These are phyloP conservation scores for Lepilemur ruficaudatus DNA, from an alignment of 2,797 vertebrate species.

Conservation along the genomic window DNA sequence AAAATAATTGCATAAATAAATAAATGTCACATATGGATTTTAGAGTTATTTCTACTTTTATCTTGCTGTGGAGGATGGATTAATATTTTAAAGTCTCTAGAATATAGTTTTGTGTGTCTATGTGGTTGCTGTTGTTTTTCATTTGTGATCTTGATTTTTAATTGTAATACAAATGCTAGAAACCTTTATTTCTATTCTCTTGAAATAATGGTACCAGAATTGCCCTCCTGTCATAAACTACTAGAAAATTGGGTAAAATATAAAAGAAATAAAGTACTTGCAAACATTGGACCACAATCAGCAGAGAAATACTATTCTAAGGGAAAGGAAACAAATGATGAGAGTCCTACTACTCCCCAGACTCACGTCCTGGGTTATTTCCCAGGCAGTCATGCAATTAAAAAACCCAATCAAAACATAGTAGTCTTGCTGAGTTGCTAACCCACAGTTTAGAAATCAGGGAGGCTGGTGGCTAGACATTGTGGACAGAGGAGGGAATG, in stretches of 20 bases:
- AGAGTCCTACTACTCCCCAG: background rate
- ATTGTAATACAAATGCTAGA: background rate
- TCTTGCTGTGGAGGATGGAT: background rate
- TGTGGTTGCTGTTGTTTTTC: background rate
- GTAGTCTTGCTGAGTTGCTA: background rate
- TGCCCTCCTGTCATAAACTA: background rate
- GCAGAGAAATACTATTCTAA: background rate
- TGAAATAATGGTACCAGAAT: background rate
- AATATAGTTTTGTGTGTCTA: background rate
- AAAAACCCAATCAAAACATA: background rate
- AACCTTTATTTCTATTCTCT: background rate
- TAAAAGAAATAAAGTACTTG: background rate
- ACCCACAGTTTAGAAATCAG: background rate
- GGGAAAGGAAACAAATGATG: background rate
- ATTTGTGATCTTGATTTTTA: background rate
- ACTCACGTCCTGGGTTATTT: background rate
- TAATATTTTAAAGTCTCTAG: background rate
- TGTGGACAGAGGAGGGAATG: background rate
- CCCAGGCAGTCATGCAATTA: background rate
- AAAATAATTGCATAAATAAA: background rate
- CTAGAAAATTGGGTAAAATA: background rate
- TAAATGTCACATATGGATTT: background rate
- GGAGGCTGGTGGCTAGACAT: accelerated
- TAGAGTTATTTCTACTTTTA: background rate
- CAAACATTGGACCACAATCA: background rate